phyloP scores from a whole-genome alignment of 2,797 vertebrate species.

The Cirrhinus molitorella region DNA sequence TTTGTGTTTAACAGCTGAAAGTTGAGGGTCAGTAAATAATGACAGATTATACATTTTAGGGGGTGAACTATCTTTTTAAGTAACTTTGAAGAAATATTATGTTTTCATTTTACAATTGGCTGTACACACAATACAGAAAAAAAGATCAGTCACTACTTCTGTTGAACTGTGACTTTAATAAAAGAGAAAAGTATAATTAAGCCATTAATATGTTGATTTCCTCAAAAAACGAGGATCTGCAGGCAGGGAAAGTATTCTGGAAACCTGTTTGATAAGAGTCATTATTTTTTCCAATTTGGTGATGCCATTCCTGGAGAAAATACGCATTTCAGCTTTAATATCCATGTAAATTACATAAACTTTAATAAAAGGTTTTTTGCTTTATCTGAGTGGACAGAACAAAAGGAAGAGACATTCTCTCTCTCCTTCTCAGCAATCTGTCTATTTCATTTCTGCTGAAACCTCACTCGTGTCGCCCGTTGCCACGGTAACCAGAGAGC shows the following conservation, averaged over 20 bases:
- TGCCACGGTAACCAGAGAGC: slow-evolving; percentile 37
- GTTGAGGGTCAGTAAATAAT: neutral
- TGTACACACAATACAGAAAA: too few species aligned
- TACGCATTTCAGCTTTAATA: neutral
- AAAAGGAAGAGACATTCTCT: neutral
- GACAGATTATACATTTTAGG: neutral
- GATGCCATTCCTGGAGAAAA: neutral
- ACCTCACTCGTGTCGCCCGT: neutral
- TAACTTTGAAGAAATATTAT: too few species aligned
- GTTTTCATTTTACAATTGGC: too few species aligned
- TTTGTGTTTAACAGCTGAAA: neutral
- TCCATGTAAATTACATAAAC: neutral
- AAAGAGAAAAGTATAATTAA: neutral
- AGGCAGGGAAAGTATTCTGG: neutral
- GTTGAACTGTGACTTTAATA: neutral
- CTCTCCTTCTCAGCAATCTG: neutral
- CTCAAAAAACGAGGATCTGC: neutral
- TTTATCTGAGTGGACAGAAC: slow-evolving; percentile 4
- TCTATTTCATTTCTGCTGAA: slow-evolving; percentile 9
- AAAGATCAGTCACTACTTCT: neutral
- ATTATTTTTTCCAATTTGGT: neutral
- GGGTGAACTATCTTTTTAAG: neutral
- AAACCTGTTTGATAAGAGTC: neutral
- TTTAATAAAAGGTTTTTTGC: neutral
- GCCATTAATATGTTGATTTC: neutral